A percentile compares a stretch with the other conserved stretches of the same genome.
Conservation (phyloP, 2,113 vertebrate species). For the Trematocara marginatum region DNA sequence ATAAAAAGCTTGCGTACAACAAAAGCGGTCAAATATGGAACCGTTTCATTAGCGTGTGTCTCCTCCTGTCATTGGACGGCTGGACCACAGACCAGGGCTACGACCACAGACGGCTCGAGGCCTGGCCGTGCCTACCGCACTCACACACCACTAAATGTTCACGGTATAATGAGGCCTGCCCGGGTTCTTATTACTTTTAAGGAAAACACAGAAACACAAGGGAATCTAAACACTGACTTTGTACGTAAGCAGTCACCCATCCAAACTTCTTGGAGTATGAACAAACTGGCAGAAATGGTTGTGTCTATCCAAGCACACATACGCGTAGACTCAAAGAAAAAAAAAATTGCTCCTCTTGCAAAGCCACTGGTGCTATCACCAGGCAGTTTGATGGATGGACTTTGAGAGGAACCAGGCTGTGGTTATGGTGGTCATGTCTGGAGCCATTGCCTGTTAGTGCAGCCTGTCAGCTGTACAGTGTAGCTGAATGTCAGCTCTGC, state of each 20-base stretch:
- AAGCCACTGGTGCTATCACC: background rate
- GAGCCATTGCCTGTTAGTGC: conserved; percentile 63
- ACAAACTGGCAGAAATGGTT: background rate
- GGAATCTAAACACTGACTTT: background rate
- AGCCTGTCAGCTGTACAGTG: conserved; percentile 55
- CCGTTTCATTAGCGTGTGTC: conserved; percentile 63
- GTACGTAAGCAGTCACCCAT: background rate
- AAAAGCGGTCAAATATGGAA: conserved; percentile 53
- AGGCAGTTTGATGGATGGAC: conserved; percentile 53
- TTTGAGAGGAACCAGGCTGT: conserved; percentile 46
- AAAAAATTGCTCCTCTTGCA: background rate
- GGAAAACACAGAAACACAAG: background rate
- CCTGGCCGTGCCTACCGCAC: conserved; percentile 26
- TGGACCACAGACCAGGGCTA: conserved; percentile 39
- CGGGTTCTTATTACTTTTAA: conserved; percentile 6
- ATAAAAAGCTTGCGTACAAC: background rate
- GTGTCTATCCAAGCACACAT: background rate
- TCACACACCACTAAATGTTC: conserved; percentile 42
- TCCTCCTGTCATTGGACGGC: conserved; percentile 48
- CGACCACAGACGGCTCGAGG: conserved; percentile 53
- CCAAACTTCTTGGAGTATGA: background rate
- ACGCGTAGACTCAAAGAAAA: background rate
- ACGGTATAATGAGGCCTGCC: conserved; percentile 12
- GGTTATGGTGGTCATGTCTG: conserved; percentile 62
- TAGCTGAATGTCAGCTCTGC: conserved; percentile 51